Conservation (phyloP, 2,888 invertebrate genomes). For the Nipponacmea schrenckii region DNA sequence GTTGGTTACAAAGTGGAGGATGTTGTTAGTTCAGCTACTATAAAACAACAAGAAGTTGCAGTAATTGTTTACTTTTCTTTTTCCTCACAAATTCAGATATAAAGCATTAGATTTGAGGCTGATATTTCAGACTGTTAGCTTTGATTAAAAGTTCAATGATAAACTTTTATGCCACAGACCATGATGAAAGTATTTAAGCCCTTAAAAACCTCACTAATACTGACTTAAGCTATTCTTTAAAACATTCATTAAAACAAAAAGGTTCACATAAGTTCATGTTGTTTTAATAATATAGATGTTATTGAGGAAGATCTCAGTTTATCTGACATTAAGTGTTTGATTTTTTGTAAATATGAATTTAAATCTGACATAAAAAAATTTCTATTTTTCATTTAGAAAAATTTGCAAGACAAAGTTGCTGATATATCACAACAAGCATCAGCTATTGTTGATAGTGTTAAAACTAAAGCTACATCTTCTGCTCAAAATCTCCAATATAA, state of each 20-base stretch:
- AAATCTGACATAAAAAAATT: neutral
- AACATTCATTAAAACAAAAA: too few species aligned
- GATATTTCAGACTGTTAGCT: too few species aligned
- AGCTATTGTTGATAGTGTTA: slow-evolving; percentile 36
- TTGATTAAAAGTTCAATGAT: too few species aligned
- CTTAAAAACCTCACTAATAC: too few species aligned
- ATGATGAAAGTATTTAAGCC: too few species aligned
- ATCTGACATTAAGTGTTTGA: too few species aligned
- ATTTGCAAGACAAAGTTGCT: slow-evolving; percentile 36
- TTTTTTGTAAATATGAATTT: neutral
- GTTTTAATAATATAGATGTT: too few species aligned
- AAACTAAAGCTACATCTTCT: slow-evolving; percentile 24
- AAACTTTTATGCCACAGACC: too few species aligned
- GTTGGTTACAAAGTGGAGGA: slow-evolving; percentile 42
- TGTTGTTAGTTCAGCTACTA: slow-evolving; percentile 34
- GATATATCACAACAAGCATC: slow-evolving; percentile 44
- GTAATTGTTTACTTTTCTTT: slow-evolving; percentile 11
- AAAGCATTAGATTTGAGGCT: too few species aligned
- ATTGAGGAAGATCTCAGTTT: too few species aligned
- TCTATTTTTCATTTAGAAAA: slow-evolving; percentile 34
- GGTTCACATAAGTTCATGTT: too few species aligned
- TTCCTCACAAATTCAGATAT: neutral
- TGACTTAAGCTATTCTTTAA: too few species aligned
- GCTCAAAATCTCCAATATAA: slow-evolving; percentile 10
- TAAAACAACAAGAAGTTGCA: slow-evolving; percentile 27